Conservation (phyloP, 2,113 vertebrate genomes). For the Cercopithecus mona region DNA sequence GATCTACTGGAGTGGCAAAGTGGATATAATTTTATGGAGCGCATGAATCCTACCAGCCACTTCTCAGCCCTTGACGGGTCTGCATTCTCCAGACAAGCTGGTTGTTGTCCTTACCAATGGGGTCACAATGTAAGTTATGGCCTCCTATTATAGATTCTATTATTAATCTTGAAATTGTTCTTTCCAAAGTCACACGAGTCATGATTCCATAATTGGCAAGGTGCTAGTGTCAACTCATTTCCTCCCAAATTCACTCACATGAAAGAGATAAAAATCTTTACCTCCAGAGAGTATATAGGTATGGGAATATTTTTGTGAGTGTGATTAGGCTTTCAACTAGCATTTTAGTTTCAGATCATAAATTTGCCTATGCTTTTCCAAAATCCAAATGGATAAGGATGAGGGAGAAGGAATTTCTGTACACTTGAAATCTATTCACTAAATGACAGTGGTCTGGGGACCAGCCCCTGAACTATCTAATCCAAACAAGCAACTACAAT, state of each 20-base stretch:
- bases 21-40: background rate
- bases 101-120: background rate
- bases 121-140: background rate
- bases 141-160: background rate
- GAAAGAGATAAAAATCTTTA: background rate
- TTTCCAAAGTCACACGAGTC: slow-evolving; percentile 9
- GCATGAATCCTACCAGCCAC: background rate
- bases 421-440: background rate
- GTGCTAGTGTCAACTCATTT: background rate
- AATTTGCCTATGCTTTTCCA: background rate
- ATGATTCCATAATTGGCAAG: background rate
- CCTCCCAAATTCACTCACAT: background rate
- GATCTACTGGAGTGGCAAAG: background rate
- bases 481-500: background rate
- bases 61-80: background rate
- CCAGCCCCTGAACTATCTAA: background rate
- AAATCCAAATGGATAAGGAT: background rate
- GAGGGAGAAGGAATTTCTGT: background rate
- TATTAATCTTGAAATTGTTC: slow-evolving; percentile 50
- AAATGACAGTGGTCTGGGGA: background rate
- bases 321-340: background rate
- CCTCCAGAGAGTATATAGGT: background rate
- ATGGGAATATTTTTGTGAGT: background rate
- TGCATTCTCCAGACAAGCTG: background rate
- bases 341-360: slow-evolving; percentile 19